Evolutionary conservation across 64 coral and sea anemone species (phyloP).

Genomic region (Platygyra sinensis): DNA sequence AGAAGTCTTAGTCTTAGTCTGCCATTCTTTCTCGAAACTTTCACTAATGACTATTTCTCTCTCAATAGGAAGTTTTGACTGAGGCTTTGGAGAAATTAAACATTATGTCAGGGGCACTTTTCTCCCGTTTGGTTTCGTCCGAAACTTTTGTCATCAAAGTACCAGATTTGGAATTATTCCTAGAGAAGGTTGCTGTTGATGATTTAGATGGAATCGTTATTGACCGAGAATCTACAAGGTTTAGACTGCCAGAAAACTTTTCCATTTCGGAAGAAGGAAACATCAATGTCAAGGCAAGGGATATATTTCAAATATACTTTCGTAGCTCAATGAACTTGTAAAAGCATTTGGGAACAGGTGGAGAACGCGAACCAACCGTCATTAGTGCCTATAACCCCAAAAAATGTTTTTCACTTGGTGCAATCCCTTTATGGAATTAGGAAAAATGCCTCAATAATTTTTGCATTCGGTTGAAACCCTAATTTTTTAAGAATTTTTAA

Average conservation of each 20-base stretch:
- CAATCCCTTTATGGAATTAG: no score
- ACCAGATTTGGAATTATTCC: neutral
- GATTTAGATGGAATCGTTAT: neutral
- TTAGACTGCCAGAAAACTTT: neutral
- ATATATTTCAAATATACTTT: no score
- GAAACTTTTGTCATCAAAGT: neutral
- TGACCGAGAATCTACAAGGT: neutral
- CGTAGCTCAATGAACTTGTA: no score
- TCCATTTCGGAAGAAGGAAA: neutral
- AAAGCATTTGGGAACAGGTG: no score
- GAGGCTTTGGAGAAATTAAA: neutral
- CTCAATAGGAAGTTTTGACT: neutral
- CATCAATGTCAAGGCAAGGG: constrained; percentile 3
- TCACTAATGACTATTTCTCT: neutral
- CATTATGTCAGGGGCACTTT: neutral
- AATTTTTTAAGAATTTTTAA: no score
- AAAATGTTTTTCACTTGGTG: no score
- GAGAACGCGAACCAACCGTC: no score
- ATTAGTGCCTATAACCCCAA: no score
- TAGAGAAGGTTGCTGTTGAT: neutral
- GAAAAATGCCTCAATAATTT: no score
- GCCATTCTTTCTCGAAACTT: no score
- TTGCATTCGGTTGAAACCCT: no score
- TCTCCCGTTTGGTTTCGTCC: neutral
- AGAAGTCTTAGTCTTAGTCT: neutral